Conservation (phyloP, 2,113 vertebrate genomes). For the Tylochromis polylepis region DNA sequence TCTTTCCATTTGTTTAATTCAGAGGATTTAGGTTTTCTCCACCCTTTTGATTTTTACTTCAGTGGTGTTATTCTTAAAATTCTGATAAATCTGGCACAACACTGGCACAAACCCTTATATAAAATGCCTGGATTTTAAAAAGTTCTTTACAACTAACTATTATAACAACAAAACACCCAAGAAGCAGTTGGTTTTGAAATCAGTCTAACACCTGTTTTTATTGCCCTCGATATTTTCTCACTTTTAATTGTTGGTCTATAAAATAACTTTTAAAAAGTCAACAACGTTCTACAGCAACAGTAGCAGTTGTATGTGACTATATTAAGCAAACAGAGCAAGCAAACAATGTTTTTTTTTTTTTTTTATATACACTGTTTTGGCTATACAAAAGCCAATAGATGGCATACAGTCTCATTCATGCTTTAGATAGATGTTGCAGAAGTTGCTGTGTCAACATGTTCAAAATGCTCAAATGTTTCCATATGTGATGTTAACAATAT, state of each 20-base stretch:
- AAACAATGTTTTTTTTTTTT: not conserved
- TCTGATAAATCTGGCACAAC: not conserved
- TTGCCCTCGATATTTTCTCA: not conserved
- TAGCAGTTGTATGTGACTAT: not conserved
- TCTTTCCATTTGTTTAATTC: not conserved
- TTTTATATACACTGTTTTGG: accelerated
- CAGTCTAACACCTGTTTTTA: not conserved
- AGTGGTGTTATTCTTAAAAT: not conserved
- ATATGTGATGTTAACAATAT: not conserved
- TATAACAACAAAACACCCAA: not conserved
- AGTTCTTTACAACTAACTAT: not conserved
- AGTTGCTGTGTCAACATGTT: not conserved
- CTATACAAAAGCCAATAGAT: not conserved
- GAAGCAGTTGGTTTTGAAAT: not conserved
- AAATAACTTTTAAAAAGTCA: not conserved
- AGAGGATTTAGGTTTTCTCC: not conserved
- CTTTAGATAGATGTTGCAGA: not conserved
- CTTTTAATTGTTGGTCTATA: not conserved
- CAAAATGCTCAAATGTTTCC: not conserved
- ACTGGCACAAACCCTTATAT: not conserved
- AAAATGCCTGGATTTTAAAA: not conserved
- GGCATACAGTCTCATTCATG: not conserved
- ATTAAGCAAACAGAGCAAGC: not conserved
- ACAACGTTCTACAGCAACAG: not conserved
- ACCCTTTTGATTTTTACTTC: not conserved